Evolutionary conservation across 2,797 vertebrate genomes (phyloP).

Genomic region (Spea hammondii): DNA sequence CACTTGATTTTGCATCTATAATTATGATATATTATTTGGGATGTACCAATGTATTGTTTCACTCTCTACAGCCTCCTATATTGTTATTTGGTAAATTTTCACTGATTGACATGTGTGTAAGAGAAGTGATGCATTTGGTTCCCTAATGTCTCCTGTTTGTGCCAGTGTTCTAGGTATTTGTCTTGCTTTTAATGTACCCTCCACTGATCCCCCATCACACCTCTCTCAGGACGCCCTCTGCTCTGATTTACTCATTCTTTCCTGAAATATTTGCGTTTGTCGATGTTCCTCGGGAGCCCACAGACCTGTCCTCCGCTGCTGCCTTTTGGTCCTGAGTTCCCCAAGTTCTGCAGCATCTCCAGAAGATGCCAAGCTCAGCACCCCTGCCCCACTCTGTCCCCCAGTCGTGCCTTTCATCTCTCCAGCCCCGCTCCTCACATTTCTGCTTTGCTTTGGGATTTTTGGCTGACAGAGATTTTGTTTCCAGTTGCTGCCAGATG

Average conservation of each 20-base stretch:
- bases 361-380: neutral
- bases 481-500: slow-evolving; percentile 52
- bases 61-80: no score
- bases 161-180: no score
- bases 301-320: slow-evolving; percentile 4
- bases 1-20: no score
- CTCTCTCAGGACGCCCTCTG: slow-evolving; percentile 31
- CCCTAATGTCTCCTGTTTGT: no score
- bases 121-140: no score
- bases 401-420: slow-evolving; percentile 36
- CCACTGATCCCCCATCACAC: neutral
- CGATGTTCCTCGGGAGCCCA: neutral
- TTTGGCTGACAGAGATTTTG: slow-evolving; percentile 43
- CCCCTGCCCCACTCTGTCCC: slow-evolving; percentile 30
- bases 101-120: no score
- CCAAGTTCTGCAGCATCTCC: neutral
- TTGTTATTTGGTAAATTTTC: no score
- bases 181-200: neutral
- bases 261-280: slow-evolving; percentile 15
- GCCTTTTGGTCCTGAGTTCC: neutral
- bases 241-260: slow-evolving; percentile 9
- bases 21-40: no score
- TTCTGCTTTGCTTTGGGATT: slow-evolving; percentile 41
- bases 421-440: slow-evolving; percentile 23
- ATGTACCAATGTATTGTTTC: no score